Conservation (phyloP, 2,797 vertebrate genomes). For the Helicolenus hilgendorfi region DNA sequence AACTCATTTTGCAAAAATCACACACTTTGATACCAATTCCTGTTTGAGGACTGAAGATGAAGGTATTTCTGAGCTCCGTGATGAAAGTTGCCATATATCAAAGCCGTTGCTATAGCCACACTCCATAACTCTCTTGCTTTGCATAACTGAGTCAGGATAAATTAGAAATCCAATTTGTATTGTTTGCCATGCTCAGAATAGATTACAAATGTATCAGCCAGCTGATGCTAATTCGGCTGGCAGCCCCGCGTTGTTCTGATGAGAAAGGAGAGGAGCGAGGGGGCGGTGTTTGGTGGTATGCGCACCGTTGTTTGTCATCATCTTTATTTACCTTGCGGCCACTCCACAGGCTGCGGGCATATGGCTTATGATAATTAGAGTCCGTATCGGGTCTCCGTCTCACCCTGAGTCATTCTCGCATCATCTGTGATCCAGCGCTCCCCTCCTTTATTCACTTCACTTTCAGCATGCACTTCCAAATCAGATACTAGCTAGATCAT, state of each 20-base stretch:
- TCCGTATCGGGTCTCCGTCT: conserved; percentile 57
- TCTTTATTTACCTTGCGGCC: conserved; percentile 80
- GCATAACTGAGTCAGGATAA: conserved; percentile 80
- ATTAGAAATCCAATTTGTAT: conserved; percentile 88
- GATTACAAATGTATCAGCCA: conserved; percentile 86
- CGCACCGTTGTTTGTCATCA: conserved; percentile 75
- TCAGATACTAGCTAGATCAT: conserved; percentile 71
- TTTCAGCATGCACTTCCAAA: conserved; percentile 55
- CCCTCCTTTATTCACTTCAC: conserved; percentile 50
- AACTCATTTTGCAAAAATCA: conserved; percentile 46
- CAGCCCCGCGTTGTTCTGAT: conserved; percentile 66
- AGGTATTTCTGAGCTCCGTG: conserved; percentile 47
- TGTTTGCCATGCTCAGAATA: conserved; percentile 85
- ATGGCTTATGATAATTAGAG: conserved; percentile 81
- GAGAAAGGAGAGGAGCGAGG: conserved; percentile 64
- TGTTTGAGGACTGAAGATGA: conserved; percentile 27
- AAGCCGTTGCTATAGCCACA: conserved; percentile 70
- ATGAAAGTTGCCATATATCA: conserved; percentile 60
- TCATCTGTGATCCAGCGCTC: conserved; percentile 46
- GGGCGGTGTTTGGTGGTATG: conserved; percentile 46
- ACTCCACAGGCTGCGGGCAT: conserved; percentile 75
- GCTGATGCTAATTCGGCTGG: conserved; percentile 82
- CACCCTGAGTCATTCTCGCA: conserved; percentile 55
- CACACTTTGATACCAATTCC: conserved; percentile 38
- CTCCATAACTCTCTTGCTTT: conserved; percentile 63